These are phyloP conservation scores for Philopotamus ludificatus DNA, from an alignment of 1,140 invertebrate species.

Conservation along the genomic window DNA sequence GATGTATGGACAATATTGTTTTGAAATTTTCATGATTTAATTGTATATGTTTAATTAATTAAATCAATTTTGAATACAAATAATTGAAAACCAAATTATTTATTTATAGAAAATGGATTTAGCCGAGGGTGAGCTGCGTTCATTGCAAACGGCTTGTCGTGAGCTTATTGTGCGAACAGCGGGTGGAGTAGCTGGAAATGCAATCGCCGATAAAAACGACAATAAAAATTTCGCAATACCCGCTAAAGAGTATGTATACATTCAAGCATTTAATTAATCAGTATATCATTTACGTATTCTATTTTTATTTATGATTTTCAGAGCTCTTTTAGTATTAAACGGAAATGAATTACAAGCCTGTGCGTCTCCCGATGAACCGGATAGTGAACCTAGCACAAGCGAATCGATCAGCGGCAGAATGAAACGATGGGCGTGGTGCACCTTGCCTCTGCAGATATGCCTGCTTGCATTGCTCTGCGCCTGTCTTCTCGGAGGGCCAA, in stretches of 20 bases:
- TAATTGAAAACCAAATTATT: slow-evolving; percentile 41
- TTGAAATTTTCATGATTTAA: too few relatives aligned
- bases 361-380: slow-evolving; percentile 43
- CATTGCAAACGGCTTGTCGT: slow-evolving; percentile 75
- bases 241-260: slow-evolving; percentile 18
- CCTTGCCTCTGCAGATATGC: slow-evolving; percentile 79
- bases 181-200: slow-evolving; percentile 40
- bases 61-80: too few relatives aligned
- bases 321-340: slow-evolving; percentile 13
- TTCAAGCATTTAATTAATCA: not conserved
- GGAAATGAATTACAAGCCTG: slow-evolving; percentile 27
- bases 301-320: slow-evolving; percentile 13
- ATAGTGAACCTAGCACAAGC: slow-evolving; percentile 48
- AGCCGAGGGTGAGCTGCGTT: slow-evolving; percentile 75
- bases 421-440: slow-evolving; percentile 73
- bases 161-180: slow-evolving; percentile 69
- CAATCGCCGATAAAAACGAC: slow-evolving; percentile 31
- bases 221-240: slow-evolving; percentile 20
- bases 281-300: not conserved
- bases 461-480: slow-evolving; percentile 78
- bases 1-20: too few relatives aligned
- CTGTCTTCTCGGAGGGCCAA: slow-evolving; percentile 75
- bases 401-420: slow-evolving; percentile 63
- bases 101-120: slow-evolving; percentile 68
- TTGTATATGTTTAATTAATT: too few relatives aligned